Percentiles rank a stretch among this genome's conserved stretches.
Evolutionary conservation across 2,113 vertebrate genomes (phyloP).

Genomic region (Naja naja): DNA sequence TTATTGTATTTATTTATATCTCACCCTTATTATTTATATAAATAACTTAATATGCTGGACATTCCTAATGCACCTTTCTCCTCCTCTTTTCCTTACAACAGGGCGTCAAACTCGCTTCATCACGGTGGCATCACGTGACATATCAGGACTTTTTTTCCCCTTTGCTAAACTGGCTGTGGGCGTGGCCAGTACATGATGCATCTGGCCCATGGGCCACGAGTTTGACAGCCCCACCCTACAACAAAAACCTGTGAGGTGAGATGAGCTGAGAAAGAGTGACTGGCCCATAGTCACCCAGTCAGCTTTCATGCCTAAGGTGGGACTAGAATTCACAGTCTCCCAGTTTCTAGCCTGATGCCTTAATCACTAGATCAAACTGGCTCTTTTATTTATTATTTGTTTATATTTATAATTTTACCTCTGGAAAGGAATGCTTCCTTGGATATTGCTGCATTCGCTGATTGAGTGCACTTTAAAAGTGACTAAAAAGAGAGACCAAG

Average conservation of each 20-base stretch:
- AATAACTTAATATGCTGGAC: not conserved
- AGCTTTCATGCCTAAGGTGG: not conserved
- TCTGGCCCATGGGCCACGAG: no score
- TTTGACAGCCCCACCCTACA: not conserved
- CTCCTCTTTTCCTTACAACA: not conserved
- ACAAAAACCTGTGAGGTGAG: not conserved
- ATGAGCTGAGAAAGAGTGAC: not conserved
- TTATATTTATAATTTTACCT: not conserved
- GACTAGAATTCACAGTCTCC: not conserved
- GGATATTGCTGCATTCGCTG: not conserved
- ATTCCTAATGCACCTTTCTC: not conserved
- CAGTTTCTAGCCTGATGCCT: not conserved
- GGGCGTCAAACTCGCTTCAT: no score
- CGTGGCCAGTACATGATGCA: no score
- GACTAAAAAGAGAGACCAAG: not conserved
- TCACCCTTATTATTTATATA: not conserved
- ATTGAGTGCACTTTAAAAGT: not conserved
- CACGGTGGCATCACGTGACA: no score
- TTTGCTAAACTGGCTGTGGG: no score
- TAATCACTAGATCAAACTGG: not conserved
- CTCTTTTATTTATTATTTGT: not conserved
- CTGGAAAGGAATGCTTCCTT: not conserved
- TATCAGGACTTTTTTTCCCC: no score
- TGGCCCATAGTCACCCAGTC: not conserved
- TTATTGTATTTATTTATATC: not conserved